Evolutionary conservation across 2,888 invertebrate species (phyloP).

Genomic region (Altica lythri): DNA sequence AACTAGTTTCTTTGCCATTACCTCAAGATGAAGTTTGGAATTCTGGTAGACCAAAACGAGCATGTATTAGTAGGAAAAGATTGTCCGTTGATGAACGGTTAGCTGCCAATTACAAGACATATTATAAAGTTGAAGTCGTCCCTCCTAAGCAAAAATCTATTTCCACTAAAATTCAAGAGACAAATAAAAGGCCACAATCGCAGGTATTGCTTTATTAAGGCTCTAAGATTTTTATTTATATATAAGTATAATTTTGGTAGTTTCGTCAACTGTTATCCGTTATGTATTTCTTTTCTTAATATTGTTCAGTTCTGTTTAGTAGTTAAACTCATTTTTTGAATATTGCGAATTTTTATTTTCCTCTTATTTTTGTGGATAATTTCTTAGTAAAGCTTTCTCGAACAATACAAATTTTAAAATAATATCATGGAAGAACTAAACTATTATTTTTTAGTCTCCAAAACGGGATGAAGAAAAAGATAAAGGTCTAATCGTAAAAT

Average conservation of each 20-base stretch:
- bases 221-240: too few species aligned
- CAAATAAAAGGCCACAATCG: slow-evolving; percentile 28
- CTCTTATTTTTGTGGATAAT: too few species aligned
- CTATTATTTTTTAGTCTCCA: slow-evolving; percentile 29
- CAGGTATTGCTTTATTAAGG: too few species aligned
- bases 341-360: too few species aligned
- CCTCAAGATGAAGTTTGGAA: slow-evolving; percentile 49
- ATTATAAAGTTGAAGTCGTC: slow-evolving; percentile 75
- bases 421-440: too few species aligned
- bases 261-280: too few species aligned
- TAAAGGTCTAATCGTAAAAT: slow-evolving; percentile 65
- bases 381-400: too few species aligned
- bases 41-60: slow-evolving; percentile 52
- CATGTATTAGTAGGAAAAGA: slow-evolving; percentile 48
- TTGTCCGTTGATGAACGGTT: slow-evolving; percentile 61
- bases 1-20: slow-evolving; percentile 36
- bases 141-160: slow-evolving; percentile 68
- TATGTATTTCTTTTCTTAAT: too few species aligned
- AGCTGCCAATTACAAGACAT: slow-evolving; percentile 59
- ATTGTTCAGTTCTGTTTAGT: too few species aligned
- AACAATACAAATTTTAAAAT: too few species aligned
- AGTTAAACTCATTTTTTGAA: too few species aligned
- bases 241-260: too few species aligned
- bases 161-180: slow-evolving; percentile 50
- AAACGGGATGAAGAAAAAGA: slow-evolving; percentile 44